A percentile compares a stretch with the other conserved stretches of the same genome.
phyloP scores from a whole-genome alignment of 2,797 vertebrate species.

The Tokudaia muenninki region DNA sequence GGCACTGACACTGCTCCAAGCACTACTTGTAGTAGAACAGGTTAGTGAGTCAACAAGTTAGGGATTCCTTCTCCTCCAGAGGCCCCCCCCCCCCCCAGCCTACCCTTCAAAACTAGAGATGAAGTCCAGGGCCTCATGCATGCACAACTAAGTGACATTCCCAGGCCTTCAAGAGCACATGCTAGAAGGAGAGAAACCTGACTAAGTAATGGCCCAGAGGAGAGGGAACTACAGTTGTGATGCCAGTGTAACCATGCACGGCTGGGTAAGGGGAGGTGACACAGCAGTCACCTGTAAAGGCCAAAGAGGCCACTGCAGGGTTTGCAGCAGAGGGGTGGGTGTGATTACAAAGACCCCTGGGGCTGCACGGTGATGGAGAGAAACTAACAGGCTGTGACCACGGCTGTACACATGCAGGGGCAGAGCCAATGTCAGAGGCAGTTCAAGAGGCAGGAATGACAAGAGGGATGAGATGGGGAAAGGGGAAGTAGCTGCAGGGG shows the following conservation, averaged over 20 bases:
- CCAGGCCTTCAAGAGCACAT: background rate
- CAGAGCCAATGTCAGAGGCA: background rate
- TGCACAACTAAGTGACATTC: background rate
- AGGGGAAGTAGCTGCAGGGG: background rate
- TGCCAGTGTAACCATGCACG: no score
- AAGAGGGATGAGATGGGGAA: background rate
- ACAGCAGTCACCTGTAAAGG: background rate
- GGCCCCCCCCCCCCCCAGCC: no score
- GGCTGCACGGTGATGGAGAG: background rate
- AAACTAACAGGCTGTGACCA: background rate
- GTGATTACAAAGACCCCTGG: background rate
- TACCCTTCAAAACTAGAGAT: background rate
- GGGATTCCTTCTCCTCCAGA: background rate
- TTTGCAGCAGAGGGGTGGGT: background rate
- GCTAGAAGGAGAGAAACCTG: constrained; percentile 14
- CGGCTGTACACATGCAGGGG: background rate
- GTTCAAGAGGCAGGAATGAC: background rate
- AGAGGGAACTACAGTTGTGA: background rate
- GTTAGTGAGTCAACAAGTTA: background rate
- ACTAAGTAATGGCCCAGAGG: background rate
- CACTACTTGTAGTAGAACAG: background rate
- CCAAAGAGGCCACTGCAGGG: background rate
- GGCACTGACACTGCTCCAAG: background rate
- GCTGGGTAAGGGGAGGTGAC: background rate
- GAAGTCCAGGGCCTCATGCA: background rate